Conservation (phyloP, 92 coral and sea anemone species). For the Epizoanthus illoricatus region DNA sequence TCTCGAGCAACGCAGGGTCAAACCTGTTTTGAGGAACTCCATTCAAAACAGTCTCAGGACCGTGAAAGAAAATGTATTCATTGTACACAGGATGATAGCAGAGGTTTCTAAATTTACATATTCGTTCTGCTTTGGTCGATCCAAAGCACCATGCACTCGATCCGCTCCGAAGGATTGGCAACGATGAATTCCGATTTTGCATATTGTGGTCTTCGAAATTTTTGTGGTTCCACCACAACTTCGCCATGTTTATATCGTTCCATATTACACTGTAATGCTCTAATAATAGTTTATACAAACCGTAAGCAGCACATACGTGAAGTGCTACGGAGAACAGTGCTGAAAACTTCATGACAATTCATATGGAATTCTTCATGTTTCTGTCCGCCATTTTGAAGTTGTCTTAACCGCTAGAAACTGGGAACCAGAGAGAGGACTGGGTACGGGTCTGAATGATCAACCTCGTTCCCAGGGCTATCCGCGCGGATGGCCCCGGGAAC, state of each 20-base stretch:
- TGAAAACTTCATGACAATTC: slow-evolving; percentile 6
- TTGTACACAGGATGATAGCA: slow-evolving; percentile 74
- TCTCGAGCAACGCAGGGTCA: slow-evolving; percentile 84
- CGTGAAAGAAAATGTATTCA: slow-evolving; percentile 89
- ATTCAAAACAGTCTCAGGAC: slow-evolving; percentile 65
- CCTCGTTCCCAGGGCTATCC: too few relatives aligned
- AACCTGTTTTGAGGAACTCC: slow-evolving; percentile 86
- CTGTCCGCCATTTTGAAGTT: slow-evolving; percentile 28
- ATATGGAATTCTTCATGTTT: not conserved
- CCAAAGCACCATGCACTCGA: slow-evolving; percentile 93
- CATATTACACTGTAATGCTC: not conserved
- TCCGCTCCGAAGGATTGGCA: slow-evolving; percentile 45
- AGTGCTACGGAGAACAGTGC: not conserved
- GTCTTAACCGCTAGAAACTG: slow-evolving; percentile 13
- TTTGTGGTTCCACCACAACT: not conserved
- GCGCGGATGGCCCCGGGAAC: too few relatives aligned
- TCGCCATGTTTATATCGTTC: not conserved
- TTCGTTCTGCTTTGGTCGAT: slow-evolving; percentile 64
- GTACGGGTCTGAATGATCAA: too few relatives aligned
- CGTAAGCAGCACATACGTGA: slow-evolving; percentile 22
- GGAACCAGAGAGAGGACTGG: not conserved
- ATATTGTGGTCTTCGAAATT: not conserved
- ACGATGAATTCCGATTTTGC: not conserved
- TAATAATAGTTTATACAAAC: slow-evolving; percentile 18
- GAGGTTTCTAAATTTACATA: slow-evolving; percentile 86